A percentile compares a stretch with the other conserved stretches of the same genome.
These are phyloP conservation scores for Camponotus pennsylvanicus DNA, from an alignment of 1,140 invertebrate species.

Conservation along the genomic window DNA sequence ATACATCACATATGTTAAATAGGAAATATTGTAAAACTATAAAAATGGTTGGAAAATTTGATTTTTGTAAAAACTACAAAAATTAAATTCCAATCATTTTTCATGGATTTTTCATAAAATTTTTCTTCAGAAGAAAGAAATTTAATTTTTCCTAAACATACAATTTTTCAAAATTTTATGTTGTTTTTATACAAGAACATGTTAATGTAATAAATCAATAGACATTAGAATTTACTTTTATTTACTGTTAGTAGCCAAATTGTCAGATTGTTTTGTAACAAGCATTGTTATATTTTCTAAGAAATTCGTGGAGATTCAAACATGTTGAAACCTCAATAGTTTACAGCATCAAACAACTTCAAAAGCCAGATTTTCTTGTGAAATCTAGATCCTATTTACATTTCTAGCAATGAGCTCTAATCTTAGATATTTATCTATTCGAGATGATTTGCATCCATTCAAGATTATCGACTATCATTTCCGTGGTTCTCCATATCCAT, in stretches of 20 bases:
- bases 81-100: background rate
- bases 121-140: background rate
- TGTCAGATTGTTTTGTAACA: background rate
- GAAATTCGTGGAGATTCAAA: background rate
- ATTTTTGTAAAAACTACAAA: background rate
- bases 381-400: background rate
- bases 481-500: background rate
- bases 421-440: slow-evolving; percentile 43
- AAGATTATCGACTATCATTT: slow-evolving; percentile 42
- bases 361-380: background rate
- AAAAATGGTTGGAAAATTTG: background rate
- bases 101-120: background rate
- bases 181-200: background rate
- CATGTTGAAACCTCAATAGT: background rate
- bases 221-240: background rate
- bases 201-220: background rate
- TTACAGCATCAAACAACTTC: background rate
- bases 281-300: slow-evolving; percentile 24
- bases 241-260: background rate
- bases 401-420: slow-evolving; percentile 4
- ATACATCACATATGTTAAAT: background rate
- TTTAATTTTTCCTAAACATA: slow-evolving; percentile 4
- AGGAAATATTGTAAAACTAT: background rate
- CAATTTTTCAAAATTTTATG: background rate
- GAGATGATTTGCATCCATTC: background rate